These are phyloP conservation scores for Sebastes aleutianus DNA, from an alignment of 2,797 vertebrate genomes.

Conservation along the genomic window DNA sequence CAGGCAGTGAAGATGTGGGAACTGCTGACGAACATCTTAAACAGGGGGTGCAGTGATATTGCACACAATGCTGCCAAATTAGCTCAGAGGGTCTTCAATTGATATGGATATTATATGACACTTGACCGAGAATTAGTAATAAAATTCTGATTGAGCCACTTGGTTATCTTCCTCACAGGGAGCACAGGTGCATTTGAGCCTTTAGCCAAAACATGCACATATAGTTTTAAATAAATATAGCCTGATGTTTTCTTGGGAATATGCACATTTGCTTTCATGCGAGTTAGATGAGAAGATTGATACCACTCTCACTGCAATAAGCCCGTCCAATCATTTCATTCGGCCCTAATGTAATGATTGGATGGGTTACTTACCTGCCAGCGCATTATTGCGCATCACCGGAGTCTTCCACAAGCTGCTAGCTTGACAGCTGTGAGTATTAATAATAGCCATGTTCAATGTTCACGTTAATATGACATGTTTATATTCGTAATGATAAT, in stretches of 20 bases:
- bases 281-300: background rate
- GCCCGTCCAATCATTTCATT: too few relatives aligned
- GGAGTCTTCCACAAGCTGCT: too few relatives aligned
- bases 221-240: background rate
- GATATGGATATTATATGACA: background rate
- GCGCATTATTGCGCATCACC: too few relatives aligned
- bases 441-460: too few relatives aligned
- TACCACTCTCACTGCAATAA: too few relatives aligned
- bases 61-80: slow-evolving; percentile 1
- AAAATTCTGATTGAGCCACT: background rate
- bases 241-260: background rate
- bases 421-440: too few relatives aligned
- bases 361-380: too few relatives aligned
- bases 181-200: background rate
- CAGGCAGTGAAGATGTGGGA: slow-evolving; percentile 25
- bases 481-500: too few relatives aligned
- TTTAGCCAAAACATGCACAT: background rate
- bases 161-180: background rate
- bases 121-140: background rate
- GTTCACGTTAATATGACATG: too few relatives aligned
- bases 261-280: background rate
- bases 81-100: background rate
- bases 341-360: too few relatives aligned
- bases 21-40: slow-evolving; percentile 43
- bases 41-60: slow-evolving; percentile 17